phyloP scores from a whole-genome alignment of 1,140 invertebrate genomes.

The Manduca sexta region DNA sequence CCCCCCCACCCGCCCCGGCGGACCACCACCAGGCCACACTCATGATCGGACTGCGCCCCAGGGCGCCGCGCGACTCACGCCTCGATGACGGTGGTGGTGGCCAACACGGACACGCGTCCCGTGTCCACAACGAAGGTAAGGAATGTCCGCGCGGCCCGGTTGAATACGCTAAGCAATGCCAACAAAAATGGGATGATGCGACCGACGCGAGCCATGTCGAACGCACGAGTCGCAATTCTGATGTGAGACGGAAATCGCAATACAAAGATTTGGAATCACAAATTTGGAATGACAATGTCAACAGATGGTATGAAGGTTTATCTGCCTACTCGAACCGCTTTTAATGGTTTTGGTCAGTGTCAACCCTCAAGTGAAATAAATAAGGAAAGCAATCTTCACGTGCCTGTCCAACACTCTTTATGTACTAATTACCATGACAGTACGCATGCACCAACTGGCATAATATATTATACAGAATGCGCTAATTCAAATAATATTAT shows the following conservation, averaged over 20 bases:
- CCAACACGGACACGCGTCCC: background rate
- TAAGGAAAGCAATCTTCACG: background rate
- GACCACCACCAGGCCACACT: too few relatives aligned
- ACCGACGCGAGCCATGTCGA: too few relatives aligned
- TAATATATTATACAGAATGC: too few relatives aligned
- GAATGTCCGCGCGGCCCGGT: conserved; percentile 24
- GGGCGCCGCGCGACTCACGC: conserved; percentile 15
- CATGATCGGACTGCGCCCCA: conserved; percentile 62
- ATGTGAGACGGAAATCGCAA: background rate
- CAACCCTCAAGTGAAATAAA: too few relatives aligned
- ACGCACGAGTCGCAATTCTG: background rate
- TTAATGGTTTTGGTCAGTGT: background rate
- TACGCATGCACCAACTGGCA: too few relatives aligned
- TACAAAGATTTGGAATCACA: background rate
- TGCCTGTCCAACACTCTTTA: too few relatives aligned
- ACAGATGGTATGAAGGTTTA: conserved; percentile 41
- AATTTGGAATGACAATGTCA: conserved; percentile 22
- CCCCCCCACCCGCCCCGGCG: conserved; percentile 68
- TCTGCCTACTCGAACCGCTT: background rate
- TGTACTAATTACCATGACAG: too few relatives aligned
- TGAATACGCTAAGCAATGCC: background rate
- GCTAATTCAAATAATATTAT: too few relatives aligned
- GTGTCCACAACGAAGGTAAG: conserved; percentile 1
- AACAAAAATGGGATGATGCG: background rate
- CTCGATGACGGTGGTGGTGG: background rate